Conservation (phyloP, 2,888 invertebrate species). For the Aphodius sticticus region DNA sequence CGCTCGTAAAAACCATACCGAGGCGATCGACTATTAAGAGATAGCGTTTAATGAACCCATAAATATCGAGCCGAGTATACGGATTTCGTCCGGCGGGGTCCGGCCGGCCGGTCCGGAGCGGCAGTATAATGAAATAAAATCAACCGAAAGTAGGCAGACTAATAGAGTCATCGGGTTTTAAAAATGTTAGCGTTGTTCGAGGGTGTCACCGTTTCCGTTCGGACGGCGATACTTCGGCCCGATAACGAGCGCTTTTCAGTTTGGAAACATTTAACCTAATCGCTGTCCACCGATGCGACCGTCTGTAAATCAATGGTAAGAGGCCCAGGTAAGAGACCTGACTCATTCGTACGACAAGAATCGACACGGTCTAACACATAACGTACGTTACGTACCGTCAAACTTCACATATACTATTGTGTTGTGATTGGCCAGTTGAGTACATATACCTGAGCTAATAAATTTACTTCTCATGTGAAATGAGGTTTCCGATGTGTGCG, state of each 20-base stretch:
- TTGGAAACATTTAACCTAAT: slow-evolving; percentile 57
- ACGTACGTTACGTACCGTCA: too few relatives aligned
- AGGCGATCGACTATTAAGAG: slow-evolving; percentile 34
- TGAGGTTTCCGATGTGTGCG: too few relatives aligned
- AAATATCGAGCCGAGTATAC: slow-evolving; percentile 26
- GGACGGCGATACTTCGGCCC: slow-evolving; percentile 52
- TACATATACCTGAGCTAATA: too few relatives aligned
- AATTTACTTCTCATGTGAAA: too few relatives aligned
- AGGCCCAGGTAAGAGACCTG: slow-evolving; percentile 29
- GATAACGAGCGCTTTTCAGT: slow-evolving; percentile 44
- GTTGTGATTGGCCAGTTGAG: too few relatives aligned
- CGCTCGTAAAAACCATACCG: slow-evolving; percentile 19
- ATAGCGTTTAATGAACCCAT: slow-evolving; percentile 37
- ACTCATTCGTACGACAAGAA: slow-evolving; percentile 13
- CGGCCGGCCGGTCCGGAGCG: not conserved
- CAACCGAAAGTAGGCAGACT: slow-evolving; percentile 54
- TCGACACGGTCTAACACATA: not conserved
- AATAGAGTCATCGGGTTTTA: slow-evolving; percentile 56
- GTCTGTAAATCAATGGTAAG: slow-evolving; percentile 54
- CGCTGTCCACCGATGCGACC: slow-evolving; percentile 51
- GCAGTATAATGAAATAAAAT: slow-evolving; percentile 46
- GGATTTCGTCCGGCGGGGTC: not conserved
- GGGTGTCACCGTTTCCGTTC: slow-evolving; percentile 57
- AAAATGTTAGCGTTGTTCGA: slow-evolving; percentile 55
- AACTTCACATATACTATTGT: too few relatives aligned